Evolutionary conservation across 2,113 vertebrate genomes (phyloP), one percentile per base, ranked within the genome.

Genomic region (Albula goreensis): DNA sequence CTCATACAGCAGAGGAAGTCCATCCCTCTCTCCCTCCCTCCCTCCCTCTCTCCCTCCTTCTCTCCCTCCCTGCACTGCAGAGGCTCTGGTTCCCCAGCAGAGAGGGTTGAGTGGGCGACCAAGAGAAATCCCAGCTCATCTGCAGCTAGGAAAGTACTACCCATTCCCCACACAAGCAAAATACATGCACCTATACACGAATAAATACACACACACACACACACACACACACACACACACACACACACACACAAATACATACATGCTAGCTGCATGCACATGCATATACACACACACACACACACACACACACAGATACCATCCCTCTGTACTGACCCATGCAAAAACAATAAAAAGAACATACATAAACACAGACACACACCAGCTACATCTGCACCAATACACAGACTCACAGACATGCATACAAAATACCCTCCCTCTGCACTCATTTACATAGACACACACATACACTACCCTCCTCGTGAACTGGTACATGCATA

Each of bases 1-100:
- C 89, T 88, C 85, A 86, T 86, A 89, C 88, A 88, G 88, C 90
- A 78, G 31, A 89, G 87, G 84, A 90, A 88, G 89, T 87, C 89
- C 85, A 15, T 80, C 60, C 89, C 77, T 84, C 86, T 83, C 93
- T 93, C 31, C 31, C 31, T 1, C 31, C 31, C 31, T n/a, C 31
- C 31, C 31, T 41, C 31, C 31, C 31, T 41, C 31, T 41, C 31
- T 41, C 31, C 22, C 74, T 52, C 89, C 77, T 84, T 86, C 84
- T 41, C 22, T 80, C 60, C 89, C 77, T 84, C 86, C 84, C 93
- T 93, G 92, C 93, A 94, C 91, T 93, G 94, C 93, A 94, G 94
- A 88, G 87, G 86, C 87, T 90, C 89, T 85, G 89, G 78, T 83
- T 60, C 83, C 60, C 22, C 60, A 66, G 12, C 50, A 56, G 77